Percentiles rank a stretch among this genome's conserved stretches.
phyloP scores from a whole-genome alignment of 92 coral and sea anemone genomes.

The Porites evermanni region DNA sequence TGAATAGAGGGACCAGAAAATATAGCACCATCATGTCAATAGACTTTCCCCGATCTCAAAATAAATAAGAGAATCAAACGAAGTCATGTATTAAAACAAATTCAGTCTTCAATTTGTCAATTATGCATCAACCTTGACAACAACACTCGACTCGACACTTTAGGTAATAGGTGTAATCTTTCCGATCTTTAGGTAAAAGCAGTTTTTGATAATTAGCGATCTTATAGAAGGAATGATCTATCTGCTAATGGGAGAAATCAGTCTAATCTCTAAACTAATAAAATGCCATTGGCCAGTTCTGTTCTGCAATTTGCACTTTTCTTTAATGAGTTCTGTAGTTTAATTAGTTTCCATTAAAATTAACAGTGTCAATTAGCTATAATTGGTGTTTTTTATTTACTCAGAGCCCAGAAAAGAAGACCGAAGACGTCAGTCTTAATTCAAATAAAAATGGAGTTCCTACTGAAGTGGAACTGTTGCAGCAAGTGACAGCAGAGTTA shows the following conservation, averaged over 20 bases:
- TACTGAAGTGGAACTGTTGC: conserved; percentile 17
- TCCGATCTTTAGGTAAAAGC: not conserved
- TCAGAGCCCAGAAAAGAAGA: conserved; percentile 24
- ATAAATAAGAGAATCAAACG: no score
- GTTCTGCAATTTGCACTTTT: not conserved
- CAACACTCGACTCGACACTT: no score
- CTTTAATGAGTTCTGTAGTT: not conserved
- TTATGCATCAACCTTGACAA: no score
- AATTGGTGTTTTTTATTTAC: not conserved
- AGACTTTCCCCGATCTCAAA: no score
- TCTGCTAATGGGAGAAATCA: not conserved
- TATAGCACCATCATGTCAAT: no score
- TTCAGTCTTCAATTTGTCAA: no score
- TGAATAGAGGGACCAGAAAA: no score
- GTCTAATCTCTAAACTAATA: not conserved
- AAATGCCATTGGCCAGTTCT: no score
- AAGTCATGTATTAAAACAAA: no score
- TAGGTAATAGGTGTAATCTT: not conserved
- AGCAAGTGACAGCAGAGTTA: conserved; percentile 38
- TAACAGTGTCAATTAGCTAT: not conserved
- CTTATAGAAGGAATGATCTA: not conserved
- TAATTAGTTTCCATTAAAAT: not conserved
- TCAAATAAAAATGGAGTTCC: conserved; percentile 3
- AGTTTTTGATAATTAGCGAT: not conserved
- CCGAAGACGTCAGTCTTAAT: not conserved